These are phyloP conservation scores for Serrognathus titanus DNA, from an alignment of 2,888 invertebrate species.

Conservation along the genomic window DNA sequence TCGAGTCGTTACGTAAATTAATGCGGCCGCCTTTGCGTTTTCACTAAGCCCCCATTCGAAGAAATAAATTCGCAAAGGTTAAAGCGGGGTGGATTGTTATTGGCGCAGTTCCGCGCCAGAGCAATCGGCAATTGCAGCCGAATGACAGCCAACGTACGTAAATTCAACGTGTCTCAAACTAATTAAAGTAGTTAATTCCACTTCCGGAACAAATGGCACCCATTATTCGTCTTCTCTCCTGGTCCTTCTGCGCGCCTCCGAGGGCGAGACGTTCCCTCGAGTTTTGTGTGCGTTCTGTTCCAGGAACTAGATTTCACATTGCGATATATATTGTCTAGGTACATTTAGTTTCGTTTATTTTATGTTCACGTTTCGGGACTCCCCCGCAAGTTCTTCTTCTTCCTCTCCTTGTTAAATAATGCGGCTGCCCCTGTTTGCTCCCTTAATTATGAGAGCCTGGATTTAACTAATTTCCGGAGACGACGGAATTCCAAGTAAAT, in stretches of 20 bases:
- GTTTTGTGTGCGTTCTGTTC: slow-evolving; percentile 23
- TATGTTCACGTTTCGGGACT: not conserved
- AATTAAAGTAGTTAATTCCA: slow-evolving; percentile 52
- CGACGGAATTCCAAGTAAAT: no score
- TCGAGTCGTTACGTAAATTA: slow-evolving; percentile 33
- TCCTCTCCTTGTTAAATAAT: no score
- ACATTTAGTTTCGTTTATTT: slow-evolving; percentile 1
- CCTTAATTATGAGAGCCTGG: no score
- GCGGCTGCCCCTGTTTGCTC: no score
- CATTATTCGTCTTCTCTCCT: slow-evolving; percentile 44
- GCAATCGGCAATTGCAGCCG: slow-evolving; percentile 41
- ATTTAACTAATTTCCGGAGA: no score
- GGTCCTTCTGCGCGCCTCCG: slow-evolving; percentile 31
- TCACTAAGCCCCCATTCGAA: slow-evolving; percentile 23
- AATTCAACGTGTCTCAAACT: slow-evolving; percentile 51
- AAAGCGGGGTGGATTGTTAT: slow-evolving; percentile 41
- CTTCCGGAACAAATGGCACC: slow-evolving; percentile 48
- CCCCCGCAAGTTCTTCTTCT: no score
- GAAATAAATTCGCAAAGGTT: slow-evolving; percentile 40
- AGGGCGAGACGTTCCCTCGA: slow-evolving; percentile 29
- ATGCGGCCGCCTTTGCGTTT: slow-evolving; percentile 29
- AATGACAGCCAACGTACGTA: slow-evolving; percentile 46
- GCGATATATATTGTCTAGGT: slow-evolving; percentile 3
- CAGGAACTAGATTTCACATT: slow-evolving; percentile 4
- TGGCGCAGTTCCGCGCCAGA: slow-evolving; percentile 37